These are phyloP conservation scores for Heliocidaris tuberculata DNA, from an alignment of 35 echinoderm and acorn worm species.

Conservation along the genomic window DNA sequence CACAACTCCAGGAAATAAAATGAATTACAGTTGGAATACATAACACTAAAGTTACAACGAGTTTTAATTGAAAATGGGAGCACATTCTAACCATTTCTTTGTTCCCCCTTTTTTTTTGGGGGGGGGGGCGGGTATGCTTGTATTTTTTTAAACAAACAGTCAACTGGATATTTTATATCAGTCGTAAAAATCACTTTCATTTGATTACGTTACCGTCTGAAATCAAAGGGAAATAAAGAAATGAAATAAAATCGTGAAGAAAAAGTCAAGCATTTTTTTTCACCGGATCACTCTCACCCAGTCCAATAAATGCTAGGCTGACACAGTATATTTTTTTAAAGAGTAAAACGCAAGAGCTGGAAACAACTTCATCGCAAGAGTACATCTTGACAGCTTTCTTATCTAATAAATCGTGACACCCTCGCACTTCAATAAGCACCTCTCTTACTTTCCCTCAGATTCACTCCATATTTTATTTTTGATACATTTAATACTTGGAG, in stretches of 20 bases:
- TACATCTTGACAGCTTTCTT: conserved; percentile 34
- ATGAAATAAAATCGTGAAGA: background rate
- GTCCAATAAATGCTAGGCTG: background rate
- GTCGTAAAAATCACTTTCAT: background rate
- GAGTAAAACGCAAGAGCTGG: conserved; percentile 21
- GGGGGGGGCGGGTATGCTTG: no score
- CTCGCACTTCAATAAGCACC: conserved; percentile 7
- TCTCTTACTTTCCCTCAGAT: conserved; percentile 22
- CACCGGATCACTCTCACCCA: background rate
- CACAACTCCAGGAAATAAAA: no score
- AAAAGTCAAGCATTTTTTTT: background rate
- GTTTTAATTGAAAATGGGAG: no score
- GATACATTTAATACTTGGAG: conserved; percentile 26
- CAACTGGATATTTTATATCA: background rate
- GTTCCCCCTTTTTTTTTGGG: no score
- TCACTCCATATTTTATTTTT: conserved; percentile 22
- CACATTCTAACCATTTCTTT: no score
- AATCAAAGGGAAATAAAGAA: background rate
- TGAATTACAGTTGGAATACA: no score
- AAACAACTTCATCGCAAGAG: background rate
- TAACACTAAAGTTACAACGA: no score
- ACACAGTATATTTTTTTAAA: background rate
- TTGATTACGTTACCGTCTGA: background rate
- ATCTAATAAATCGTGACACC: conserved; percentile 49
- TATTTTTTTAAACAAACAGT: background rate